A percentile compares a stretch with the other conserved stretches of the same genome.
Evolutionary conservation across 2,888 invertebrate genomes (phyloP).

Genomic region (Trissolcus brochymenae): DNA sequence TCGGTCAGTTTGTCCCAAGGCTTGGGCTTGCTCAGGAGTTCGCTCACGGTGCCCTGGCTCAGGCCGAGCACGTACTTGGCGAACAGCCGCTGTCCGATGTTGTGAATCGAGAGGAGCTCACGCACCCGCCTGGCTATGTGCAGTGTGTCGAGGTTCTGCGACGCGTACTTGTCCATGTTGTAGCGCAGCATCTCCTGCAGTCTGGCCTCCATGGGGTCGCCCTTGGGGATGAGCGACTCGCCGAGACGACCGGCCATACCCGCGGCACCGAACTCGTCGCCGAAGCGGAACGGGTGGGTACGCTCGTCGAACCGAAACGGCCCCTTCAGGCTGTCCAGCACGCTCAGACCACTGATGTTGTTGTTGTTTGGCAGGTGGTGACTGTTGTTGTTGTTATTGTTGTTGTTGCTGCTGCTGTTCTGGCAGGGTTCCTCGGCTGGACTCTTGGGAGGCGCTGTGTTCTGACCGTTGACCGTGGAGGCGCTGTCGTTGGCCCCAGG

Average conservation of each 20-base stretch:
- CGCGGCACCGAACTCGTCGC: slow-evolving; percentile 89
- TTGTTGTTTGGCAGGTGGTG: slow-evolving; percentile 76
- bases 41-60: slow-evolving; percentile 98
- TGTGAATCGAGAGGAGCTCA: slow-evolving; percentile 95
- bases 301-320: slow-evolving; percentile 91
- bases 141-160: slow-evolving; percentile 95
- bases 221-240: slow-evolving; percentile 94
- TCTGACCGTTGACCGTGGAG: slow-evolving; percentile 63
- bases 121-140: slow-evolving; percentile 95
- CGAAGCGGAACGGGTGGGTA: slow-evolving; percentile 87
- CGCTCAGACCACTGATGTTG: slow-evolving; percentile 75
- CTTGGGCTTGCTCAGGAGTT: slow-evolving; percentile 98
- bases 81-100: slow-evolving; percentile 98
- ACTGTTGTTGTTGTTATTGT: slow-evolving; percentile 77
- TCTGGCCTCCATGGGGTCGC: slow-evolving; percentile 94
- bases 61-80: slow-evolving; percentile 98
- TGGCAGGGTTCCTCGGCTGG: slow-evolving; percentile 76
- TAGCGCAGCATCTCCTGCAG: slow-evolving; percentile 95
- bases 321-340: slow-evolving; percentile 79
- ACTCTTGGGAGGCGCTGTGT: slow-evolving; percentile 76
- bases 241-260: slow-evolving; percentile 90
- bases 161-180: slow-evolving; percentile 97
- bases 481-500: slow-evolving; percentile 67
- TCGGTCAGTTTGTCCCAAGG: slow-evolving; percentile 99
- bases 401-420: slow-evolving; percentile 77